These are phyloP conservation scores for Pseudolaguvia tuberculata DNA, from an alignment of 2,113 vertebrate species.

Conservation along the genomic window DNA sequence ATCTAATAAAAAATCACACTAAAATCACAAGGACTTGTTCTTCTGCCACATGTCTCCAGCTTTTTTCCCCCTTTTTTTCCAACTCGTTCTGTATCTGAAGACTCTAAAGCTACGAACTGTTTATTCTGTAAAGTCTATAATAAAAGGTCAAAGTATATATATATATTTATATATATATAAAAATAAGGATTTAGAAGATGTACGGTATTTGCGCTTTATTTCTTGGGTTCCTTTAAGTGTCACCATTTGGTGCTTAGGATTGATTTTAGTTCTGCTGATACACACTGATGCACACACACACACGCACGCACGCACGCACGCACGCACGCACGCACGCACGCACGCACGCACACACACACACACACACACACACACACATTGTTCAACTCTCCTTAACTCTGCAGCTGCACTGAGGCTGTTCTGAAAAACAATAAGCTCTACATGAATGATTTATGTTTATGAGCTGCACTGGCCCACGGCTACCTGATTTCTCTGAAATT, in stretches of 20 bases:
- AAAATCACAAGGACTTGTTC: background rate
- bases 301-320: constrained; percentile 31
- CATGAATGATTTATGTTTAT: constrained; percentile 35
- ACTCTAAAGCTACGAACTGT: background rate
- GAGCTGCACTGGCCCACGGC: background rate
- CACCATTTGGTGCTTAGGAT: constrained; percentile 19
- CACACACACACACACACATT: constrained; percentile 23
- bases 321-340: constrained; percentile 13
- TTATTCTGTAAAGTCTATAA: background rate
- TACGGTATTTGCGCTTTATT: background rate
- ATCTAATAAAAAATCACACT: background rate
- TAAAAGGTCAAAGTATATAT: background rate
- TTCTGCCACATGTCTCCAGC: background rate
- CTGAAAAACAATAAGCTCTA: constrained; percentile 27
- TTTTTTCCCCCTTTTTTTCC: background rate
- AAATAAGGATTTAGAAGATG: background rate
- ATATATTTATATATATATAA: no score
- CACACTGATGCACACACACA: no score
- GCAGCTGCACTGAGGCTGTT: background rate
- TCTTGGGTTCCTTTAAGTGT: background rate
- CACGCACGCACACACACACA: constrained; percentile 33
- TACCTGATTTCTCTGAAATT: constrained; percentile 18
- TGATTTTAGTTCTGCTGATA: constrained; percentile 2
- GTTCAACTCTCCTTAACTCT: constrained; percentile 27
- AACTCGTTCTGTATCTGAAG: no score